Percentiles rank a stretch among this genome's conserved stretches.
These are phyloP conservation scores for Lottia scabra DNA, from an alignment of 2,888 invertebrate species.

Conservation along the genomic window DNA sequence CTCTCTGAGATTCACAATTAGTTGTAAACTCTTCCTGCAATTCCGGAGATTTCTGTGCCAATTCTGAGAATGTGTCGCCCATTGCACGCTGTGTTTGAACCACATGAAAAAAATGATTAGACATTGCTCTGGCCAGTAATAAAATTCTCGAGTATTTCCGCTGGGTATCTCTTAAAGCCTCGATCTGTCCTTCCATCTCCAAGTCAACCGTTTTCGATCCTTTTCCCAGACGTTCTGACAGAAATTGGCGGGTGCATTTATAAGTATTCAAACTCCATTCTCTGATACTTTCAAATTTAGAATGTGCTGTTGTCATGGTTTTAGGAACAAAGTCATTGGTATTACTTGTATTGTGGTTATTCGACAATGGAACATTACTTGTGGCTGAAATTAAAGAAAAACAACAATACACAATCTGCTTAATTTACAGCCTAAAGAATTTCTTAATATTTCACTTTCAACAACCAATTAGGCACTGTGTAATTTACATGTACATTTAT, in stretches of 20 bases:
- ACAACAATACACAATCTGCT: no score
- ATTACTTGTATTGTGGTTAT: slow-evolving; percentile 27
- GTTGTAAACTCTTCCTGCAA: slow-evolving; percentile 93
- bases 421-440: no score
- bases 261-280: slow-evolving; percentile 99
- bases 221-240: slow-evolving; percentile 94
- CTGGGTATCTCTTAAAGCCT: slow-evolving; percentile 92
- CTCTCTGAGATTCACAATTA: slow-evolving; percentile 95
- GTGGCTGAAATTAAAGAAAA: slow-evolving; percentile 38
- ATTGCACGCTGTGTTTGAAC: slow-evolving; percentile 88
- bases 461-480: no score
- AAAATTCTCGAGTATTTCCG: slow-evolving; percentile 85
- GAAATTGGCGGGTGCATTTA: slow-evolving; percentile 96
- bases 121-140: slow-evolving; percentile 85
- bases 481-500: no score
- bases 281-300: slow-evolving; percentile 84
- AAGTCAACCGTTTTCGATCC: slow-evolving; percentile 71
- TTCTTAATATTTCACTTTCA: no score
- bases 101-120: slow-evolving; percentile 89
- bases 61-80: slow-evolving; percentile 91
- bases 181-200: slow-evolving; percentile 95
- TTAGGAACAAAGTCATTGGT: slow-evolving; percentile 57
- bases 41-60: slow-evolving; percentile 96
- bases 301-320: slow-evolving; percentile 50
- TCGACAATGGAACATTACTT: slow-evolving; percentile 53